These are phyloP conservation scores for Molossus molossus DNA, from an alignment of 2,797 vertebrate species.

Conservation along the genomic window DNA sequence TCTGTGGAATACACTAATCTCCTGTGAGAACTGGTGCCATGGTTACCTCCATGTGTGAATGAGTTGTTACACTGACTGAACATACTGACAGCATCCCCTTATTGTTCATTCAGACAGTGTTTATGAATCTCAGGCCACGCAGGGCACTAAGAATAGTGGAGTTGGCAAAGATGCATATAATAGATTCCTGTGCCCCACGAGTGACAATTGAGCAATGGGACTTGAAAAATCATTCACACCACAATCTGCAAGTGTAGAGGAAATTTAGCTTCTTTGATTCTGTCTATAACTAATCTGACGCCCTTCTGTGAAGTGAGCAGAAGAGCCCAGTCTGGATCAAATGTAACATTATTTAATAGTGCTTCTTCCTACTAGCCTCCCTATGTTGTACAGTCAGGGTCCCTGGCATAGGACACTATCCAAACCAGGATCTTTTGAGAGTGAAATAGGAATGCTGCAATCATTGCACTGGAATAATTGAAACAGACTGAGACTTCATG, in stretches of 20 bases:
- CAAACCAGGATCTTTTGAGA: slow-evolving; percentile 15
- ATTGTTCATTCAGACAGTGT: slow-evolving; percentile 69
- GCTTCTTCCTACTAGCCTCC: neutral
- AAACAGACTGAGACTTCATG: neutral
- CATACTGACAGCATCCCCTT: neutral
- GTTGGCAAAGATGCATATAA: slow-evolving; percentile 52
- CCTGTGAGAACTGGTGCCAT: slow-evolving; percentile 66
- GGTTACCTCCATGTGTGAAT: slow-evolving; percentile 71
- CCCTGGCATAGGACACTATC: neutral
- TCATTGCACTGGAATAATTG: neutral
- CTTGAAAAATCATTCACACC: slow-evolving; percentile 66
- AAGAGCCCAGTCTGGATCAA: neutral
- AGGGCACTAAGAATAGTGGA: neutral
- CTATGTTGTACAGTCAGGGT: neutral
- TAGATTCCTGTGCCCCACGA: neutral
- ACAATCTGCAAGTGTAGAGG: neutral
- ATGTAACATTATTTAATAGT: neutral
- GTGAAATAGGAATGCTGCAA: neutral
- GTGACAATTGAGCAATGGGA: slow-evolving; percentile 30
- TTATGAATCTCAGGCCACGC: slow-evolving; percentile 15
- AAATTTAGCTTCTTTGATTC: slow-evolving; percentile 46
- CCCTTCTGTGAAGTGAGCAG: slow-evolving; percentile 6
- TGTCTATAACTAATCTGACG: slow-evolving; percentile 38
- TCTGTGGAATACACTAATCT: neutral
- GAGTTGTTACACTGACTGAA: slow-evolving; percentile 72